These are phyloP conservation scores for Myoxocephalus aenaeus DNA, from an alignment of 2,797 vertebrate genomes.

Conservation along the genomic window DNA sequence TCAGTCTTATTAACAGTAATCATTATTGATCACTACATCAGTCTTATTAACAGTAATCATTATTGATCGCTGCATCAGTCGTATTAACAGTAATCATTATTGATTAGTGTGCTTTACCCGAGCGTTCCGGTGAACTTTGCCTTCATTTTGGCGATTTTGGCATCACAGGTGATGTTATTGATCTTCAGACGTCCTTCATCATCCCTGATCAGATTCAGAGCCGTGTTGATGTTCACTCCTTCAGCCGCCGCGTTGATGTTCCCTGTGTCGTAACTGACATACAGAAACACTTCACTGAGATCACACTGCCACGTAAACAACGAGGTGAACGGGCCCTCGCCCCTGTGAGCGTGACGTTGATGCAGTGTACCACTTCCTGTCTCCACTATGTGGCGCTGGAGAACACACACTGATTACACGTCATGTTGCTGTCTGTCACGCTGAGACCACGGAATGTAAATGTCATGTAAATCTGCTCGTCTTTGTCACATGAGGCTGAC, in stretches of 20 bases:
- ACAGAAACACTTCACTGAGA: neutral
- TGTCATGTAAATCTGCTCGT: no score
- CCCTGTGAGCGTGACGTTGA: no score
- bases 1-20: no score
- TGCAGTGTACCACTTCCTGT: neutral
- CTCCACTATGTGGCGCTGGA: neutral
- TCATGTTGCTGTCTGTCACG: no score
- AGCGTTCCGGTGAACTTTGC: conserved; percentile 91
- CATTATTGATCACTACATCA: no score
- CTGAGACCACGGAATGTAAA: no score
- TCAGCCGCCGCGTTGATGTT: conserved; percentile 92
- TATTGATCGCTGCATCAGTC: neutral
- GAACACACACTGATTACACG: no score
- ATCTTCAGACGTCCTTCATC: conserved; percentile 89
- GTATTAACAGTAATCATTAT: neutral
- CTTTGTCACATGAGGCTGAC: no score
- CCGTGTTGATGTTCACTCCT: conserved; percentile 90
- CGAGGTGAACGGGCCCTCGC: neutral
- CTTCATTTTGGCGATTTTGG: conserved; percentile 87
- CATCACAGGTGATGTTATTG: conserved; percentile 89
- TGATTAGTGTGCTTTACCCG: conserved; percentile 75
- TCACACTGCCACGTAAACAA: neutral
- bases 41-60: neutral
- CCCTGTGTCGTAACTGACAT: conserved; percentile 89
- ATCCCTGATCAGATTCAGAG: conserved; percentile 86